Evolutionary conservation across 2,113 vertebrate species (phyloP).

Genomic region (Percopsis transmontana): DNA sequence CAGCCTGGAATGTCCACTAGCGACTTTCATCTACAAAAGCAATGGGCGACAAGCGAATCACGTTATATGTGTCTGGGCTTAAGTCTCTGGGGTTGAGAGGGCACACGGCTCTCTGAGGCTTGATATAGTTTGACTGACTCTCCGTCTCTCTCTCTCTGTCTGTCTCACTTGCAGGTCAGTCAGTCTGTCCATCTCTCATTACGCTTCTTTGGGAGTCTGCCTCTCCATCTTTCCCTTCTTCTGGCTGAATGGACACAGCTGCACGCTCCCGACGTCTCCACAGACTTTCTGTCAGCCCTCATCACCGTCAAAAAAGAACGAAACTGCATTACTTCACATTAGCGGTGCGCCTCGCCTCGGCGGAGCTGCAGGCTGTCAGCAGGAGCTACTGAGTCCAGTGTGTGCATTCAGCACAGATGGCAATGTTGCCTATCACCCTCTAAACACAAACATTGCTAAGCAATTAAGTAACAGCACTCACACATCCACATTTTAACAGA

Average conservation of each 20-base stretch:
- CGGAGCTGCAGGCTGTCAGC: conserved; percentile 28
- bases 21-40: no score
- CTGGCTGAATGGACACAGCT: conserved; percentile 49
- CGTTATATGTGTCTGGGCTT: no score
- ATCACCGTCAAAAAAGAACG: conserved; percentile 65
- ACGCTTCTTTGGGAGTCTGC: conserved; percentile 23
- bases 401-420: background rate
- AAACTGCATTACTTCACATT: conserved; percentile 53
- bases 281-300: conserved; percentile 53
- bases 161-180: conserved; percentile 2
- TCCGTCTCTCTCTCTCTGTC: conserved; percentile 1
- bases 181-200: conserved; percentile 20
- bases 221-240: conserved; percentile 28
- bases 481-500: background rate
- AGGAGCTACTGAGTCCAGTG: background rate
- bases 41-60: no score
- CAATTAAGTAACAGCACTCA: background rate
- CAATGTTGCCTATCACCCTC: background rate
- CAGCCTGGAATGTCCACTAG: no score
- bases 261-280: conserved; percentile 53
- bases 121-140: conserved; percentile 38
- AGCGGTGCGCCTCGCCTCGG: conserved; percentile 36
- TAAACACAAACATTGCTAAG: conserved; percentile 4
- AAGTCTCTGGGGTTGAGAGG: conserved; percentile 22
- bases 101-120: conserved; percentile 33